Evolutionary conservation across 2,797 vertebrate genomes (phyloP), one percentile per base, ranked within the genome.

Genomic region (Buphagus erythrorhynchus): DNA sequence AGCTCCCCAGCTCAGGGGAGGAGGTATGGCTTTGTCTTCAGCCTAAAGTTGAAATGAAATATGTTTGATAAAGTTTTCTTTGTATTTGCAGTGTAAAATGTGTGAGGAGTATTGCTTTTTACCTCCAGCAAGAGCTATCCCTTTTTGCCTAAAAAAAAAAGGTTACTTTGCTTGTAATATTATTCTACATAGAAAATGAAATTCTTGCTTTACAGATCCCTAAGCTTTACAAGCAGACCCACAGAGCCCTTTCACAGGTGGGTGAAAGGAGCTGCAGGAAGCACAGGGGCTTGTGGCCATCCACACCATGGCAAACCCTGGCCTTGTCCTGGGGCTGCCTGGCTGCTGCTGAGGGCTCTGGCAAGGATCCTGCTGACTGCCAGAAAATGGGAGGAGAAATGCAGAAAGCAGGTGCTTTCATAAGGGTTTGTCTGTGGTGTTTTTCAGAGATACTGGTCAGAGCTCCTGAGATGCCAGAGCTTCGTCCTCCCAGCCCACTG

Each of bases 401-500:
- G 24, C 6, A 49, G 61, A 58, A 86, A 72, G 72, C 13, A 21
- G 31, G 16, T 54, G 24, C 59, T 78, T 73, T 49, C 21, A 2
- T 54, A 38, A 73, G 0, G 1, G 22, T 35, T 78, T 81, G 66
- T 28, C 55, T 38, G 38, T 42, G 73, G 43, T 3, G 1, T 58
- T 52, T 93, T 72, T 62, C 79, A 94, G 65, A 74, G 42, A 35
- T 33, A 3, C 16, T 16, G 57, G 13, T 58, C 54, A 55, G 67
- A 86, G 73, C 35, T 63, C n/a, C 63, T 8, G 48, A n/a, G 68
- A 71, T 45, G 73, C 24, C 85, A 88, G 78, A 33, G 63, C 38
- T 46, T 13, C 0, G 0, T 59, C 36, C 35, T 57, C 54, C 13
- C 24, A 21, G 4, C 8, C 14, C 18, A 2, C 40, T 26, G 40